Conservation (phyloP, 2,888 invertebrate genomes). For the Drosophila austrosaltans region DNA sequence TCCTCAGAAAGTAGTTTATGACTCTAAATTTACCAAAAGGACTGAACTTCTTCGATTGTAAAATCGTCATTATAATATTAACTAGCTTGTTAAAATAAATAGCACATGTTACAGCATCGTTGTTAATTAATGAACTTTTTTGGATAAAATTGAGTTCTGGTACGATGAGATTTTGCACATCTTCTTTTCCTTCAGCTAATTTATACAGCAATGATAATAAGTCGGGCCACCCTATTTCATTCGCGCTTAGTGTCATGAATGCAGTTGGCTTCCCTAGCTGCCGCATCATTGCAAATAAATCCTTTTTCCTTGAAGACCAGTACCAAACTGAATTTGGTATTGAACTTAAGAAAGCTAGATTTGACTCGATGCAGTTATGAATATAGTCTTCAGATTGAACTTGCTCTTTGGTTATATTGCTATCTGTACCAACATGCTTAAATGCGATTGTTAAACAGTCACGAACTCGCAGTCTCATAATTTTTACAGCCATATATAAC, state of each 20-base stretch:
- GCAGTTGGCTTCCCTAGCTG: conserved; percentile 81
- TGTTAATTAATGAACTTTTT: not conserved
- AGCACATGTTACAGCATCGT: conserved; percentile 19
- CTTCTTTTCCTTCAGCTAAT: conserved; percentile 15
- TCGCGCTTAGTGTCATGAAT: conserved; percentile 82
- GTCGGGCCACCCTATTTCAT: conserved; percentile 80
- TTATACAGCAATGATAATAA: conserved; percentile 77
- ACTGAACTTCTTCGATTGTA: conserved; percentile 20
- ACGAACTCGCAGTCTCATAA: conserved; percentile 20
- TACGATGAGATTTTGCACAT: too few species aligned
- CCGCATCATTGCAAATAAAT: conserved; percentile 82
- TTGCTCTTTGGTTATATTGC: conserved; percentile 66
- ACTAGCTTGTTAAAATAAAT: conserved; percentile 20
- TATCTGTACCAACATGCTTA: conserved; percentile 66
- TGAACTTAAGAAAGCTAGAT: conserved; percentile 71
- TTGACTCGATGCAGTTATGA: conserved; percentile 27
- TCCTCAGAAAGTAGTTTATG: conserved; percentile 54
- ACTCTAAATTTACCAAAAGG: conserved; percentile 25
- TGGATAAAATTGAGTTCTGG: too few species aligned
- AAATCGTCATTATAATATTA: conserved; percentile 14
- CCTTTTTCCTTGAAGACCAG: conserved; percentile 78
- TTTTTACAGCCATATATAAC: conserved; percentile 22
- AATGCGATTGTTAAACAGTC: conserved; percentile 43
- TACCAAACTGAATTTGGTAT: conserved; percentile 76
- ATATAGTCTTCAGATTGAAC: conserved; percentile 65